Conservation (phyloP, 2,113 vertebrate genomes). For the Percopsis transmontana region DNA sequence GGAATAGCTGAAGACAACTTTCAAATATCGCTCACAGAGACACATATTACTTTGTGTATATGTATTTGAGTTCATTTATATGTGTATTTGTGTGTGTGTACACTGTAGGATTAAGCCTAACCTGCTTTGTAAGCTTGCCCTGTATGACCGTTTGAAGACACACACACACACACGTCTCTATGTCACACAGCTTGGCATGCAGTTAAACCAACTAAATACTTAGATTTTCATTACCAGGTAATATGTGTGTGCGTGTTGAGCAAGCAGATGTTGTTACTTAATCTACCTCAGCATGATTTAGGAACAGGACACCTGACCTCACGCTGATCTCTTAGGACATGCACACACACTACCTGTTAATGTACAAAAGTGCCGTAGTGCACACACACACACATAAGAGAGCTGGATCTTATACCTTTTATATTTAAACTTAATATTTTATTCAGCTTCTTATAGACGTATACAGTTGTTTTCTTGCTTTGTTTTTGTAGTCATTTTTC, state of each 20-base stretch:
- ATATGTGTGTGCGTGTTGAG: constrained; percentile 10
- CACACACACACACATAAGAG: neutral
- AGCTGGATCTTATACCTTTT: too few relatives aligned
- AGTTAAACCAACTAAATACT: constrained; percentile 4
- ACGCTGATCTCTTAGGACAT: neutral
- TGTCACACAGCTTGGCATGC: constrained; percentile 22
- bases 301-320: constrained; percentile 24
- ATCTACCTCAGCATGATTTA: constrained; percentile 11
- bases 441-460: too few relatives aligned
- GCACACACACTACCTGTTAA: neutral
- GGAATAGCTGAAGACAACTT: constrained; percentile 43
- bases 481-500: too few relatives aligned
- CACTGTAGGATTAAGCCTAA: constrained; percentile 31
- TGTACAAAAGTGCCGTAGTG: neutral
- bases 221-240: constrained; percentile 3
- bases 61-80: neutral
- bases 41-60: constrained; percentile 6
- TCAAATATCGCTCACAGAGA: neutral
- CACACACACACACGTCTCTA: constrained; percentile 9
- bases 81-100: neutral
- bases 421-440: too few relatives aligned
- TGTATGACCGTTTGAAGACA: constrained; percentile 8
- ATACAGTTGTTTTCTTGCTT: too few relatives aligned
- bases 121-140: constrained; percentile 37
- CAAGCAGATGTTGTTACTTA: constrained; percentile 30